Evolutionary conservation across 2,797 vertebrate genomes (phyloP), one percentile per base, ranked within the genome.

Genomic region (Periophthalmus magnuspinnatus): DNA sequence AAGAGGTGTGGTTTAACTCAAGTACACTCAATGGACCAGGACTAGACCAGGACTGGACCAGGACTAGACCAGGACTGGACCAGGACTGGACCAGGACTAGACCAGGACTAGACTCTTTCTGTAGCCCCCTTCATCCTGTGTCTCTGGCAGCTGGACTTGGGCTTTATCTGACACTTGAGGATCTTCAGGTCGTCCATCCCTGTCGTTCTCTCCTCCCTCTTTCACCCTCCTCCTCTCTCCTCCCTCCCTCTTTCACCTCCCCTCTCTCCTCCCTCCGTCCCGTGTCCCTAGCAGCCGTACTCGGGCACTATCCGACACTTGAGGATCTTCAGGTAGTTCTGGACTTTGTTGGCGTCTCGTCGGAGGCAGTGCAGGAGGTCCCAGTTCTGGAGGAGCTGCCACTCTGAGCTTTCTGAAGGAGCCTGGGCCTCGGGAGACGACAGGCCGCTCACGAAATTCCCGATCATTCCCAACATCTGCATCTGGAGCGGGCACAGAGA

Each of bases 321-420:
- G 0, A 96, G 93, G 83, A 96, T 91, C 90, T 94, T 95, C 81
- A 95, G 84, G 89, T 94, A 95, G 88, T 93, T 95, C 90, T 95
- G 94, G 69, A 95, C 92, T 86, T 96, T 96, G 86, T 93, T 93
- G 45, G 95, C 94, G 78, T 96, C 94, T 69, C 95, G 89, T 57
- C 94, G 93, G 67, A 95, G 95, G 75, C 95, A 96, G 83, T 92
- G 93, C 61, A 96, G 92, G 57, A 96, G 93, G 69, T 94, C 91
- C 1, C 93, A 92, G 86, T 94, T 89, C 57, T 90, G 95, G 93
- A 94, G 94, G 71, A 80, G 75, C 56, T 74, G 90, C 87, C 89
- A 86, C 72, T 93, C 92, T 2, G 80, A 79, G 2, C 77, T 87
- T 65, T 87, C 74, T 0, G 92, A 71, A 0, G 77, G 48, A 45